Conservation (phyloP, 2,888 invertebrate species). For the Tanaodytes sp. region DNA sequence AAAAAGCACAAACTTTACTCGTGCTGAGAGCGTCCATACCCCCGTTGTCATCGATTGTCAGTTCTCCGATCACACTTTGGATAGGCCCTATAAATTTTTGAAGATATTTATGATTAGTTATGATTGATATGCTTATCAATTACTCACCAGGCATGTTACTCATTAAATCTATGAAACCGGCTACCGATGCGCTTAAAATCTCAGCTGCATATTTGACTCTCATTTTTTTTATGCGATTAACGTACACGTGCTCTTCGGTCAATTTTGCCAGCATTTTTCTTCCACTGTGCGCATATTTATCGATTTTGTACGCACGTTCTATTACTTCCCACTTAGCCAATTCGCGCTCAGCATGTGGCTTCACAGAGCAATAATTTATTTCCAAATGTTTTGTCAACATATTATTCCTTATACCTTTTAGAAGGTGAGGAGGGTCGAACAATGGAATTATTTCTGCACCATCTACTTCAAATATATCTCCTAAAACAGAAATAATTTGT, state of each 20-base stretch:
- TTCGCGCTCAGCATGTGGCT: background rate
- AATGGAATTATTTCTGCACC: background rate
- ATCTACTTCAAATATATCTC: background rate
- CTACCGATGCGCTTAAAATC: background rate
- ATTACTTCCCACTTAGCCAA: constrained; percentile 21
- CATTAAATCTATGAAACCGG: background rate
- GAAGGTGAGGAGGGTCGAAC: no score
- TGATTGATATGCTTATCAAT: no score
- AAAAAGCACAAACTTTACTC: background rate
- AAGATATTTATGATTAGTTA: no score
- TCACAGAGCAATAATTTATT: background rate
- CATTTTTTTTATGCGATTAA: constrained; percentile 1
- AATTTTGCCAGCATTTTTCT: background rate
- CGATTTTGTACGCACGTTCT: constrained; percentile 9
- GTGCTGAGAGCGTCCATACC: background rate
- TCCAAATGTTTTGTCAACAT: constrained; percentile 6
- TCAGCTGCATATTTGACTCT: background rate
- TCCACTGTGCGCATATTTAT: background rate
- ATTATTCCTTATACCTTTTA: constrained; percentile 1
- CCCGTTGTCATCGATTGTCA: background rate
- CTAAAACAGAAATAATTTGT: background rate
- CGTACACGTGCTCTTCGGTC: background rate
- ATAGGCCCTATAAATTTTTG: background rate
- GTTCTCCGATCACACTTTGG: background rate
- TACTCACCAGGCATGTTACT: background rate